Base-by-base conservation (phyloP, 1,140 invertebrate genomes). In the Temnothorax curvispinosus region DNA sequence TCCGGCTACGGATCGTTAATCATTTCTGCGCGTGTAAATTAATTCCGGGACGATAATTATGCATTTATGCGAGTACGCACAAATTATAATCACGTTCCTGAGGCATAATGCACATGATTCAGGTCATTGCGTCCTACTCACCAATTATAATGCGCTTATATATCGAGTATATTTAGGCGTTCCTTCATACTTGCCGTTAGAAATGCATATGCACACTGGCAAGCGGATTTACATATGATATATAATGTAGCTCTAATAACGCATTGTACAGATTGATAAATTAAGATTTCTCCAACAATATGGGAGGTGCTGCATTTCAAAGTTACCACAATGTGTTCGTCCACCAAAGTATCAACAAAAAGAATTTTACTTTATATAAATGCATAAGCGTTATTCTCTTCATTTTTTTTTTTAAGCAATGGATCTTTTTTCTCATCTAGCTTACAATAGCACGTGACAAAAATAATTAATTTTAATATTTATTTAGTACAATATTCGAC, bases 41-140 rank as follows among this genome's bases (percentile, higher is more conserved):
- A 93, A 94, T 94, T 94, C 91, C 89, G 82, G 87, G 87, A 91
- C 92, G 93, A 94, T 94, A 93, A 94, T 94, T 93, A 94, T 92
- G 92, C 91, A 94, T 94, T 93, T 93, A 93, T 92, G 92, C 92
- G 69, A 90, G 88, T 90, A 92, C 88, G 90, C 93, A 92, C 93
- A 94, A 94, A 94, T 94, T 92, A 94, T 92, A 94, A 94, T 94
- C 93, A 92, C 91, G 89, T 90, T 67, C 88, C 81, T 88, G 84
- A 89, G 87, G 91, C 91, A 92, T 94, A 93, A 94, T 94, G 93
- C 89, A 74, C 89, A 89, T 93, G 93, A 93, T 93, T 94, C 89
- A 90, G 92, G 89, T 92, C 93, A 91, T 94, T 93, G 92, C 92
- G 91, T 89, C 60, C 90, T 81, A 86, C 80, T 91, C 87, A 77